Percentiles rank a stretch among this genome's conserved stretches.
Conservation (phyloP, 2,797 vertebrate genomes). For the Mionectes olivaceus region DNA sequence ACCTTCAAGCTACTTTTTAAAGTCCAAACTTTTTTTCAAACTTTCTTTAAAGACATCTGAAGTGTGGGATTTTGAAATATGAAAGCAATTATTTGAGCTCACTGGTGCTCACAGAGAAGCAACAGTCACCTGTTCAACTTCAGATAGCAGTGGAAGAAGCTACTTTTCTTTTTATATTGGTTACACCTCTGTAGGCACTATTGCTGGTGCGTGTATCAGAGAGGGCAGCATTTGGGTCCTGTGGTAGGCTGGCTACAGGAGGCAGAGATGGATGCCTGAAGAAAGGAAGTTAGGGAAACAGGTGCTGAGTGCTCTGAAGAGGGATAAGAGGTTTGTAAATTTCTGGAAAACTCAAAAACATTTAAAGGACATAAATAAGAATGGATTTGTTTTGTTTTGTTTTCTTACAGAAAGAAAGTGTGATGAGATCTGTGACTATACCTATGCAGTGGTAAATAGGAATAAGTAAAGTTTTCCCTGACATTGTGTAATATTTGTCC, state of each 20-base stretch:
- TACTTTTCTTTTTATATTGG: neutral
- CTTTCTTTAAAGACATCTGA: slow-evolving; percentile 74
- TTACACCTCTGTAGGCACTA: neutral
- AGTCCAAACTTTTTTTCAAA: neutral
- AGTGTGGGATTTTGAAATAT: slow-evolving; percentile 84
- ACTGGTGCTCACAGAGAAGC: slow-evolving; percentile 61
- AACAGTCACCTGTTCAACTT: slow-evolving; percentile 81
- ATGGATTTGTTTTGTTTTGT: neutral
- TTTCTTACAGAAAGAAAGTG: slow-evolving; percentile 63
- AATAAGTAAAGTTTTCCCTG: slow-evolving; percentile 77
- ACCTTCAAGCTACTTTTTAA: neutral
- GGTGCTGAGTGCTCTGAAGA: slow-evolving; percentile 76
- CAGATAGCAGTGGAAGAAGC: slow-evolving; percentile 81
- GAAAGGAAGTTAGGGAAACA: slow-evolving; percentile 80
- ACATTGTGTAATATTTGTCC: neutral
- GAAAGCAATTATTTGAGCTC: slow-evolving; percentile 81
- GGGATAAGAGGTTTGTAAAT: slow-evolving; percentile 40
- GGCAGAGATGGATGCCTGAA: slow-evolving; percentile 81
- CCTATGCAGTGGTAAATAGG: slow-evolving; percentile 78
- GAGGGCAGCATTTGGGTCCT: neutral
- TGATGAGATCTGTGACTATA: slow-evolving; percentile 81
- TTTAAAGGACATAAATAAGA: neutral
- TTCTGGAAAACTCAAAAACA: neutral
- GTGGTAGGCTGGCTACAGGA: slow-evolving; percentile 79
- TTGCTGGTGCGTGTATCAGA: neutral